Evolutionary conservation across 1,140 invertebrate species (phyloP), one percentile per base, ranked within the genome.

Genomic region (Drosophila fuyamai): DNA sequence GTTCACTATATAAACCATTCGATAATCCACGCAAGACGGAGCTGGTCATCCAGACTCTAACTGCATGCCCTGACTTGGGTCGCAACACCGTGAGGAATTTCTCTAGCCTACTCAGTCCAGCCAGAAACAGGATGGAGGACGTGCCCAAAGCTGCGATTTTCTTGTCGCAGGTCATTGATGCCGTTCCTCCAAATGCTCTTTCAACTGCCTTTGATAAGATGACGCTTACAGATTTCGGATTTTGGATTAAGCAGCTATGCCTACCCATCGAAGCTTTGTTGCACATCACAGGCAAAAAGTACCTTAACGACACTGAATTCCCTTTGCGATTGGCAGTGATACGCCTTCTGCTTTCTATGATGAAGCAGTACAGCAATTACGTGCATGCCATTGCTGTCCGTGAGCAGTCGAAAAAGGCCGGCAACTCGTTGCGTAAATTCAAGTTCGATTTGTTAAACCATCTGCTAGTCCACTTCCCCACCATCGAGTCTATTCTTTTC

Each of bases 61-160:
- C 91, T 40, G 94, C 94, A 35, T 96, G 96, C 92, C 96, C 96
- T 2, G 96, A 97, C 90, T 93, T 97, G 48, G 94, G 95, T 10
- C 94, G 95, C 91, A 93, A 94, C 38, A 93, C 96, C 5, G 94
- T 96, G 46, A 92, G 75, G 18, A 84, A 68, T 57, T 83, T 56
- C 7, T 81, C 76, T 1, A 55, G 51, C 0, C 63, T 75, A 2
- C 43, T 81, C 35, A 93, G 58, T 50, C 76, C 36, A 5, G 55
- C 51, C 5, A 88, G 36, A 68, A 50, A 54, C 10, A 8, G 16
- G 0, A 1, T n/a, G 0, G 18, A 16, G 0, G 57, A 79, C 29
- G 40, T 91, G 41, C 43, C 70, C 4, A 40, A 63, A 0, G 75
- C 54, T 5, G 47, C 60, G 1, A 44, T 79, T 9, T 78, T 92